Conservation (phyloP, 2,797 vertebrate genomes). For the Morelia viridis region DNA sequence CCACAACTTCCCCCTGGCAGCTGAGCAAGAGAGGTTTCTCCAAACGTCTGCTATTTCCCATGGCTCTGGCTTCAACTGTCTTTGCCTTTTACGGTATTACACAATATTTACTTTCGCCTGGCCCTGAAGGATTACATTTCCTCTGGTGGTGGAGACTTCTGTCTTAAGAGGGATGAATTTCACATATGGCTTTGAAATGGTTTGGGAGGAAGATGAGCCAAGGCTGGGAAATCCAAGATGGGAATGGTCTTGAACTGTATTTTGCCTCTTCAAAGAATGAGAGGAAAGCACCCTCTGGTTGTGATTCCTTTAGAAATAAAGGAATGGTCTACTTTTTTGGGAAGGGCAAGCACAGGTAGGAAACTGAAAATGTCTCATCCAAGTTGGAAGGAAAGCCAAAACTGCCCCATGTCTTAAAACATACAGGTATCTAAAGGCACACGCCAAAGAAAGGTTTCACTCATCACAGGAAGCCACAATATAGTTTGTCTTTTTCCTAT, state of each 20-base stretch:
- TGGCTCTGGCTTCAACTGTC: background rate
- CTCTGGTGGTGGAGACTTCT: background rate
- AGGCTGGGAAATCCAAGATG: background rate
- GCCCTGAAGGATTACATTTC: background rate
- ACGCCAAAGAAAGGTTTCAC: background rate
- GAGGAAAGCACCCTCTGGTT: background rate
- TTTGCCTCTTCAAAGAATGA: background rate
- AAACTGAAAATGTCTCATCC: background rate
- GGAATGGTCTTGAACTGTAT: background rate
- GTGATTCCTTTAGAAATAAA: background rate
- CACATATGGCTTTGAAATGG: background rate
- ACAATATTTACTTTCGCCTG: background rate
- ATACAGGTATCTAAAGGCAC: background rate
- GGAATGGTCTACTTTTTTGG: background rate
- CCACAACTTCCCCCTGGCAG: conserved; percentile 13
- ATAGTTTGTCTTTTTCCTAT: background rate
- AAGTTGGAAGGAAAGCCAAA: background rate
- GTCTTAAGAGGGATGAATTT: background rate
- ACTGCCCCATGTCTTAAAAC: background rate
- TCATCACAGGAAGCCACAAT: background rate
- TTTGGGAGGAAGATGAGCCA: background rate
- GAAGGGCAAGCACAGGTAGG: background rate
- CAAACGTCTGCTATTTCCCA: background rate
- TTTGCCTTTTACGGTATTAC: background rate
- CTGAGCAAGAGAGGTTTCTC: background rate